Percentiles rank a stretch among this genome's conserved stretches.
Evolutionary conservation across 1,140 invertebrate genomes (phyloP).

Genomic region (Neodiprion virginianus): DNA sequence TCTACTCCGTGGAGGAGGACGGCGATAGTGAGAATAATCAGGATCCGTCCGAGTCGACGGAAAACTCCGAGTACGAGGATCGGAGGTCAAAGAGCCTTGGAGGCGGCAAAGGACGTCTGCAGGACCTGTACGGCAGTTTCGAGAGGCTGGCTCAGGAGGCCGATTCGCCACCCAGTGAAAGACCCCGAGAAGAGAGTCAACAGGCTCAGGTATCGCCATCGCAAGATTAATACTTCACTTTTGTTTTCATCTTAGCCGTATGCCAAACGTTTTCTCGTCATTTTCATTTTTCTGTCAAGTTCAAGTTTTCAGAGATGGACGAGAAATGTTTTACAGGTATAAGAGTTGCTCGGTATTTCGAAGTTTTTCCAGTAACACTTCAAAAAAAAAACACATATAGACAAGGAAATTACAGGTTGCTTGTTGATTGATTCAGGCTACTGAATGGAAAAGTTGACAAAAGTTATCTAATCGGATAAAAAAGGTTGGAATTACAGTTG

Average conservation of each 20-base stretch:
- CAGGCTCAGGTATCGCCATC: constrained; percentile 50
- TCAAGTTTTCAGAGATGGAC: background rate
- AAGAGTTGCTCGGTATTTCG: background rate
- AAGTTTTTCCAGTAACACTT: too few species aligned
- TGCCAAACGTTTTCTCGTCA: background rate
- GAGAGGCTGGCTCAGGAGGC: constrained; percentile 56
- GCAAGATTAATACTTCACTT: background rate
- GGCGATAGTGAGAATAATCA: constrained; percentile 71
- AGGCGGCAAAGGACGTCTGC: constrained; percentile 49
- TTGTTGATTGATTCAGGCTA: too few species aligned
- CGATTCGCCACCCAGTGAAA: constrained; percentile 43
- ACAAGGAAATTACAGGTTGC: too few species aligned
- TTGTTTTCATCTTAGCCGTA: background rate
- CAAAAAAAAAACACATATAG: too few species aligned
- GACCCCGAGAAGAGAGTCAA: constrained; percentile 54
- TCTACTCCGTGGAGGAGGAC: constrained; percentile 85
- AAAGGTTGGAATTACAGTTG: too few species aligned
- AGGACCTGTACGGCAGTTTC: constrained; percentile 59
- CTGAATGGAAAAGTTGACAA: too few species aligned
- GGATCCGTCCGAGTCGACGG: constrained; percentile 54
- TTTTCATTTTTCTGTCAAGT: background rate
- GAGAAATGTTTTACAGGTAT: too few species aligned
- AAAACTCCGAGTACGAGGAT: constrained; percentile 48
- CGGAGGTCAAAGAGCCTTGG: constrained; percentile 36
- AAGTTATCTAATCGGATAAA: too few species aligned